A percentile compares a stretch with the other conserved stretches of the same genome.
These are phyloP conservation scores for Danio rerio DNA, from an alignment of 2,113 vertebrate genomes.

Conservation along the genomic window GRCz12tu NC_133189.1:43014501-43015000, in stretches of 20 bases:
- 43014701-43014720: slow-evolving; percentile 6
- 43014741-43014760: not conserved
- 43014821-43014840: not conserved
- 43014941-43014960: not conserved
- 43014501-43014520: slow-evolving; percentile 7
- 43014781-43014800: not conserved
- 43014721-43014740: not conserved
- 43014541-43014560: slow-evolving; percentile 56
- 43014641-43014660: not conserved
- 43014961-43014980: not conserved
- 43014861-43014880: not conserved
- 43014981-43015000: too few relatives aligned
- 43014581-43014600: slow-evolving; percentile 53
- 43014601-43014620: not conserved
- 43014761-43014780: not conserved
- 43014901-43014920: not conserved
- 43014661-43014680: not conserved
- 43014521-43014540: slow-evolving; percentile 54
- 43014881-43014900: not conserved
- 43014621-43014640: not conserved
- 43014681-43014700: not conserved
- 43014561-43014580: slow-evolving; percentile 45
- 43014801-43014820: not conserved
- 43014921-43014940: not conserved
- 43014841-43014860: not conserved